These are phyloP conservation scores for Halisarca cf. caerulea DNA, from an alignment of 37 sponge, comb jelly and placozoan species.

Conservation along the genomic window DNA sequence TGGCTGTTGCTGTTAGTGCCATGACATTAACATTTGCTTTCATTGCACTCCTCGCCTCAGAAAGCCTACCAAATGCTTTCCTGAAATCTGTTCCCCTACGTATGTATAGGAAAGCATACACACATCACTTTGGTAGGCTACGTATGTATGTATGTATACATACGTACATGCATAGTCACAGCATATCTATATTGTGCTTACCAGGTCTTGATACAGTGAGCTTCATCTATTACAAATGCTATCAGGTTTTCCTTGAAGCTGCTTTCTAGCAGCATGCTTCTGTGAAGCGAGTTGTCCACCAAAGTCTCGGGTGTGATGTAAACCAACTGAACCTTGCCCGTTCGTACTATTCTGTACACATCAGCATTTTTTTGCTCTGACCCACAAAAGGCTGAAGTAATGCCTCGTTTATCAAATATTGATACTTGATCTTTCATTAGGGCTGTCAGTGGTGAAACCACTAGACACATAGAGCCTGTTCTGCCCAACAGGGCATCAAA, in stretches of 20 bases:
- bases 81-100: conserved; percentile 23
- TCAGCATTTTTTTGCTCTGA: not conserved
- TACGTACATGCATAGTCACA: too few relatives aligned
- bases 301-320: too few relatives aligned
- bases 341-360: too few relatives aligned
- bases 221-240: conserved; percentile 9
- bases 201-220: conserved; percentile 20
- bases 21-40: conserved; percentile 22
- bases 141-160: too few relatives aligned
- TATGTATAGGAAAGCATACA: too few relatives aligned
- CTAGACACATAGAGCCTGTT: not conserved
- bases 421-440: conserved; percentile 8
- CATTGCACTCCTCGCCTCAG: conserved; percentile 28
- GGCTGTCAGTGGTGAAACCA: not conserved
- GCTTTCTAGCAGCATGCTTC: too few relatives aligned
- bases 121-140: too few relatives aligned
- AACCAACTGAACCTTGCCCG: too few relatives aligned
- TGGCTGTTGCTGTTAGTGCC: conserved; percentile 50
- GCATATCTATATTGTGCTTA: too few relatives aligned
- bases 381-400: not conserved
- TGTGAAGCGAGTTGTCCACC: too few relatives aligned
- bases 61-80: conserved; percentile 2
- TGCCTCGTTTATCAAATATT: not conserved
- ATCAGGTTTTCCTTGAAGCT: too few relatives aligned
- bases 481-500: not conserved